A percentile compares a stretch with the other conserved stretches of the same genome.
Evolutionary conservation across 2,888 invertebrate genomes (phyloP).

Genomic region (Crocallis elinguaria): DNA sequence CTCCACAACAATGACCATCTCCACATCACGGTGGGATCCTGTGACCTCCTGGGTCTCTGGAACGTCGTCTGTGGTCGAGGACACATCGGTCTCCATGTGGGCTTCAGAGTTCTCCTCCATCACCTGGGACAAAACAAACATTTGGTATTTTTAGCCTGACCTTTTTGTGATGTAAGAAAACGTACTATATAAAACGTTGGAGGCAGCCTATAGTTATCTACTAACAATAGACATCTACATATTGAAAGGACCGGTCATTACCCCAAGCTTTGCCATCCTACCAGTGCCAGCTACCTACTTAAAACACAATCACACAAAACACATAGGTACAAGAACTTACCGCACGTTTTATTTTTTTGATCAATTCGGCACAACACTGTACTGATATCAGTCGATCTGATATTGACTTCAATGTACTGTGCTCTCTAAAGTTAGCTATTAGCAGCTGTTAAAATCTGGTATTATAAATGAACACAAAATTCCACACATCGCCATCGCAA

Average conservation of each 20-base stretch:
- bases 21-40: conserved; percentile 61
- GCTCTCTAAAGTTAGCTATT: not conserved
- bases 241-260: conserved; percentile 71
- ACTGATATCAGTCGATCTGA: conserved; percentile 21
- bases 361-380: conserved; percentile 16
- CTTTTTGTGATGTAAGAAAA: conserved; percentile 53
- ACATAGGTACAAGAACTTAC: conserved; percentile 70
- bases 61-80: conserved; percentile 69
- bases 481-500: conserved; percentile 71
- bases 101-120: conserved; percentile 73
- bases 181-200: conserved; percentile 37
- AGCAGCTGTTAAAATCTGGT: conserved; percentile 41
- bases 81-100: conserved; percentile 76
- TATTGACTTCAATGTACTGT: conserved; percentile 15
- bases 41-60: conserved; percentile 62
- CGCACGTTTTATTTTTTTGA: conserved; percentile 53
- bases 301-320: conserved; percentile 72
- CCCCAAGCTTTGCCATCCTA: conserved; percentile 65
- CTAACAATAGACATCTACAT: conserved; percentile 56
- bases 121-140: conserved; percentile 61
- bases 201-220: conserved; percentile 31
- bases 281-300: conserved; percentile 66
- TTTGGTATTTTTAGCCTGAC: conserved; percentile 60
- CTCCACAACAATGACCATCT: conserved; percentile 70
- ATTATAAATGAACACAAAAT: conserved; percentile 60